Evolutionary conservation across 2,797 vertebrate genomes (phyloP), one percentile per base, ranked within the genome.

Genomic region (Crenichthys baileyi): DNA sequence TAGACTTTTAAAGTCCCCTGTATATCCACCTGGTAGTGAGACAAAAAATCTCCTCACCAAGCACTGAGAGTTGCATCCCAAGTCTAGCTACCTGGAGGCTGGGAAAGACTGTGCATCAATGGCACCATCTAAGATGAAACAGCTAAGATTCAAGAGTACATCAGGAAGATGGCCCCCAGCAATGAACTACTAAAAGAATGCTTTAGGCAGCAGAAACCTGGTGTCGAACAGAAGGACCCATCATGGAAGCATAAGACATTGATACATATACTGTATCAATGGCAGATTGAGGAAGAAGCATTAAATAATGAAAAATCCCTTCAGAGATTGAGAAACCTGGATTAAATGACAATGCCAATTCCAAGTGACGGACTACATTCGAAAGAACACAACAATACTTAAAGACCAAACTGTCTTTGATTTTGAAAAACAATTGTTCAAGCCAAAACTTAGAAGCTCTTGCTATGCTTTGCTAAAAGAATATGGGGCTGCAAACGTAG

Each of bases 51-150:
- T 70, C 67, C 15, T n/a, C 65, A 16, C 22, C 39, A 44, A 68
- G 39, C 24, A 70, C 67, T 26, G 67, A 46, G 44, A 70, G n/a
- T 70, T 48, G 18, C 24, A 46, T 70, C 67, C n/a, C 24, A 70
- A 48, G 44, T 48, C 24, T 48, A 16, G 44, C 44, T 70, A 70
- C 67, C 67, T 70, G n/a, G 67, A 48, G 44, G 67, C 41, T 70
- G 67, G 12, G 24, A 26, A 18, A 26, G 67, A 26, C 13, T 48
- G 41, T 7, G 44, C 44, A 70, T 70, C 67, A 70, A 70, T 48
- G 44, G 67, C 41, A 70, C 44, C 44, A 70, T 48, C 67, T 70
- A 70, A 70, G 67, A 70, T 48, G 67, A 70, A 70, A 70, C 41
- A 70, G 48, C 15, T 13, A 26, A 26, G 41, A 70, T 48, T 70